phyloP scores from a whole-genome alignment of 2,113 vertebrate species.

The Siniperca knerii region DNA sequence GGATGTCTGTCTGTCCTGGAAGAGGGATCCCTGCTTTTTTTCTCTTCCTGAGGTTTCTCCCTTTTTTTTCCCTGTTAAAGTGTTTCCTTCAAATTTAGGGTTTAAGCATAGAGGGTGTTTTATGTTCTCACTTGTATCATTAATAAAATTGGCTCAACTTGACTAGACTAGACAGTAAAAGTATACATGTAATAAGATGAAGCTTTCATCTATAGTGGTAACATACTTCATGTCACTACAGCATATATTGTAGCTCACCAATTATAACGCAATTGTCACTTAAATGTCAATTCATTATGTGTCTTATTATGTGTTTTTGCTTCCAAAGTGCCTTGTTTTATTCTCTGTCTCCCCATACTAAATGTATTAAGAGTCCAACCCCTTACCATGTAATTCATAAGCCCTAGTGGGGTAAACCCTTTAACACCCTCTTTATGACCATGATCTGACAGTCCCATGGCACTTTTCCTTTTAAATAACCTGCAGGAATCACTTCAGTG shows the following conservation, averaged over 20 bases:
- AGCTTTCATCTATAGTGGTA: not conserved
- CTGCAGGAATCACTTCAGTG: constrained; percentile 65
- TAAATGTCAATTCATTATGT: constrained; percentile 70
- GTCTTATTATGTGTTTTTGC: constrained; percentile 52
- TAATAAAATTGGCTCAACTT: constrained; percentile 1
- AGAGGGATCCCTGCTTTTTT: not conserved
- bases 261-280: constrained; percentile 51
- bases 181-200: constrained; percentile 7
- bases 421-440: constrained; percentile 70
- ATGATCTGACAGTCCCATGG: constrained; percentile 57
- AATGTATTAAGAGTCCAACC: constrained; percentile 61
- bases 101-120: not conserved
- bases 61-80: not conserved
- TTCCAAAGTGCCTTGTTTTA: constrained; percentile 58
- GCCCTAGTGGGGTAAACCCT: constrained; percentile 69
- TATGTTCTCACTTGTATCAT: not conserved
- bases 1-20: not conserved
- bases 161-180: not conserved
- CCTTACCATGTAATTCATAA: constrained; percentile 61
- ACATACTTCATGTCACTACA: constrained; percentile 49
- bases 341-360: constrained; percentile 54
- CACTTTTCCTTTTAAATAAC: constrained; percentile 73
- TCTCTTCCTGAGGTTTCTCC: not conserved
- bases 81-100: not conserved
- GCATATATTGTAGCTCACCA: constrained; percentile 61